These are phyloP conservation scores for Macquaria ambigua DNA, from an alignment of 2,113 vertebrate species.

Conservation along the genomic window DNA sequence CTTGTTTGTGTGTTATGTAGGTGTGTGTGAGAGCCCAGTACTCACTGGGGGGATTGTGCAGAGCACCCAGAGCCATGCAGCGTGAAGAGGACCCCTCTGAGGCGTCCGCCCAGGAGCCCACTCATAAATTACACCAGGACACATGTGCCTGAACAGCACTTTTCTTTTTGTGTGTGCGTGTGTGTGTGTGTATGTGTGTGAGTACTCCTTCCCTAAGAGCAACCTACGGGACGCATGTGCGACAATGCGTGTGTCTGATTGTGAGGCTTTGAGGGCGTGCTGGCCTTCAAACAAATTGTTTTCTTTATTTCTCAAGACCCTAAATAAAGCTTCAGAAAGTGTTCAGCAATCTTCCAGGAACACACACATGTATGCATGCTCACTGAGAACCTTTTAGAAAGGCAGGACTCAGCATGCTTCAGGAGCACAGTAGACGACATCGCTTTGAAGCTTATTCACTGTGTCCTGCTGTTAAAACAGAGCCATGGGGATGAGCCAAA, in stretches of 20 bases:
- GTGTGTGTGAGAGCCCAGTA: constrained; percentile 38
- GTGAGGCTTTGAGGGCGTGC: constrained; percentile 13
- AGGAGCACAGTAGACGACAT: constrained; percentile 41
- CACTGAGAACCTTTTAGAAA: constrained; percentile 51
- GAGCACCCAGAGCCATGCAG: constrained; percentile 83
- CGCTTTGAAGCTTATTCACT: constrained; percentile 56
- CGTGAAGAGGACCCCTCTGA: constrained; percentile 83
- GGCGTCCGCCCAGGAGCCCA: constrained; percentile 79
- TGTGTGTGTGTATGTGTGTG: constrained; percentile 13
- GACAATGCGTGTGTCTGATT: constrained; percentile 23
- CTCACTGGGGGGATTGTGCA: constrained; percentile 77
- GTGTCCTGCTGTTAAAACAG: constrained; percentile 52
- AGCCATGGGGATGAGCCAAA: constrained; percentile 50
- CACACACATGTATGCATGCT: constrained; percentile 7
- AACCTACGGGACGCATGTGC: not conserved
- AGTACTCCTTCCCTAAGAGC: constrained; percentile 11
- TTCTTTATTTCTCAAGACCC: constrained; percentile 32
- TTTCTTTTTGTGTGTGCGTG: constrained; percentile 54
- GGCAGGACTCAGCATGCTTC: constrained; percentile 46
- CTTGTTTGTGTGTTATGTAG: constrained; percentile 50
- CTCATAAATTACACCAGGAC: constrained; percentile 90
- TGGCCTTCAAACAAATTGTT: constrained; percentile 43
- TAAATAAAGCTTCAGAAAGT: constrained; percentile 58
- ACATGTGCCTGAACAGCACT: constrained; percentile 85
- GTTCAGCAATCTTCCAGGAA: constrained; percentile 43